A percentile compares a stretch with the other conserved stretches of the same genome.
phyloP scores from a whole-genome alignment of 2,888 invertebrate genomes.

The Stenichneumon culpator region DNA sequence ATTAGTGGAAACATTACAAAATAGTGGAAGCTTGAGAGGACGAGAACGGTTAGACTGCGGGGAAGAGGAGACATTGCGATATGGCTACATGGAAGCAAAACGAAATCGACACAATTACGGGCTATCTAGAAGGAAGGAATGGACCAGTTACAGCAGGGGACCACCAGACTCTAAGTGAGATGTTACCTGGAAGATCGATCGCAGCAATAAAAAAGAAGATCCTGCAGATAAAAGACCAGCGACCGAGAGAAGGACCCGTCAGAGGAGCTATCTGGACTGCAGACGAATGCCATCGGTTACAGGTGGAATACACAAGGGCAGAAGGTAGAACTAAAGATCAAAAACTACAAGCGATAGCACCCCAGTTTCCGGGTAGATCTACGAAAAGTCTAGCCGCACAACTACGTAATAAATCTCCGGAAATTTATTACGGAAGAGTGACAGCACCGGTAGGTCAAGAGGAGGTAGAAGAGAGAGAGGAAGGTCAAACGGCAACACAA shows the following conservation, averaged over 20 bases:
- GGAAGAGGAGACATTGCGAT: neutral
- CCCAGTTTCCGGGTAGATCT: neutral
- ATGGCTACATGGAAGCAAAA: conserved; percentile 1
- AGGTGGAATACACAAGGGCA: neutral
- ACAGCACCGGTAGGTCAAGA: neutral
- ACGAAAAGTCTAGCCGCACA: conserved; percentile 3
- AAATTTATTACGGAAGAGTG: conserved; percentile 10
- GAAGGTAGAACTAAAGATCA: neutral
- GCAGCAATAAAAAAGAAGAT: conserved; percentile 15
- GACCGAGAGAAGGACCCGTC: neutral
- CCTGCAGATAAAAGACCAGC: neutral
- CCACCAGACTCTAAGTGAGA: neutral
- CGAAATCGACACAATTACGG: neutral
- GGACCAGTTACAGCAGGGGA: neutral
- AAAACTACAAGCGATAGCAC: neutral
- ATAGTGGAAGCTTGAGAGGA: too few relatives aligned
- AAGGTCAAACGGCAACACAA: neutral
- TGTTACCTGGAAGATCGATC: neutral
- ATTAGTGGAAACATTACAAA: too few relatives aligned
- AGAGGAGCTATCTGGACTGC: neutral
- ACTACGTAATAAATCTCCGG: neutral
- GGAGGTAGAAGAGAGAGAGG: neutral
- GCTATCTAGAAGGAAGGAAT: neutral
- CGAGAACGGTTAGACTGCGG: neutral
- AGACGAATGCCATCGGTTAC: neutral